phyloP scores from a whole-genome alignment of 2,888 invertebrate genomes.

The Drosophila peninsularis region DNA sequence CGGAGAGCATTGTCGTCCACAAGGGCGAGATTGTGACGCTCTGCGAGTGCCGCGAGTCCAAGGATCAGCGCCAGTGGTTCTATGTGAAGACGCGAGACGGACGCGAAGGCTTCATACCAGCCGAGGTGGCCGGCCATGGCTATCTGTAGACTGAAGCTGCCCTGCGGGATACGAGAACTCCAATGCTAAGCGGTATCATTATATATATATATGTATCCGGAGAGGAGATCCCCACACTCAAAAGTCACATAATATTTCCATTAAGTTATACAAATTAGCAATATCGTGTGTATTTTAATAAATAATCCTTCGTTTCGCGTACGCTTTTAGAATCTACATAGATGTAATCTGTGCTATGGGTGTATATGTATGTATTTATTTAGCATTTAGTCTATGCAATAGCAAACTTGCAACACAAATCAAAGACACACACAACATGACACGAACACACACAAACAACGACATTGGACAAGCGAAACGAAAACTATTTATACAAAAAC shows the following conservation, averaged over 20 bases:
- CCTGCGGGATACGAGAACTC: no score
- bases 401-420: constrained; percentile 58
- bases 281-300: constrained; percentile 33
- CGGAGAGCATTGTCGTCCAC: constrained; percentile 87
- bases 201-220: not conserved
- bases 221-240: not conserved
- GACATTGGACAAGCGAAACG: constrained; percentile 28
- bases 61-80: constrained; percentile 90
- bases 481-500: constrained; percentile 66
- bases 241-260: constrained; percentile 12
- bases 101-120: constrained; percentile 91
- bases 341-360: constrained; percentile 61
- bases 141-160: constrained; percentile 86
- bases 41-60: constrained; percentile 86
- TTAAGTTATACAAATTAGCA: constrained; percentile 34
- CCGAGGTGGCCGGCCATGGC: constrained; percentile 91
- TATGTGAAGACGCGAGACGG: constrained; percentile 90
- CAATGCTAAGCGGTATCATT: not conserved
- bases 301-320: constrained; percentile 20
- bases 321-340: constrained; percentile 57
- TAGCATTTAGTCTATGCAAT: constrained; percentile 50
- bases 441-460: constrained; percentile 17
- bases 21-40: constrained; percentile 92
- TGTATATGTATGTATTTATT: constrained; percentile 55
- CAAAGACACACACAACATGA: constrained; percentile 51